Conservation (phyloP, 2,888 invertebrate species). For the Tubulanus polymorphus region DNA sequence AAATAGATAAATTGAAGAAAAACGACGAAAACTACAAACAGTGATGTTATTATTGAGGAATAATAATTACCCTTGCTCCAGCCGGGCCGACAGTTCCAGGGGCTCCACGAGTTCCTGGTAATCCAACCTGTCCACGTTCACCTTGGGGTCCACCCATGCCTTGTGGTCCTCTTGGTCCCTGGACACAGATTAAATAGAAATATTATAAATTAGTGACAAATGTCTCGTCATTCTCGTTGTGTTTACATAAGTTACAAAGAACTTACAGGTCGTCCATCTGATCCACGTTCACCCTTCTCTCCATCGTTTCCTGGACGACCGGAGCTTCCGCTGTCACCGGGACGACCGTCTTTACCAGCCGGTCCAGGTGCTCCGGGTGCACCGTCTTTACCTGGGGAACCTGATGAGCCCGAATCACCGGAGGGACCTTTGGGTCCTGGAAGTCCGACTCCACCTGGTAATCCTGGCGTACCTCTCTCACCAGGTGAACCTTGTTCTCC, state of each 20-base stretch:
- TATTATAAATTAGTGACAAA: too few species aligned
- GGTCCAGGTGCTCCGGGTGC: constrained; percentile 62
- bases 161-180: constrained; percentile 17
- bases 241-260: too few species aligned
- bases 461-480: constrained; percentile 15
- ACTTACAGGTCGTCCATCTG: constrained; percentile 41
- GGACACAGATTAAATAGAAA: too few species aligned
- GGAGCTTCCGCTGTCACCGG: constrained; percentile 48
- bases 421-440: too few species aligned
- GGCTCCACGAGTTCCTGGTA: constrained; percentile 5
- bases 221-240: too few species aligned
- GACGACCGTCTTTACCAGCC: constrained; percentile 62
- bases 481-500: constrained; percentile 64
- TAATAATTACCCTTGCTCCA: not conserved
- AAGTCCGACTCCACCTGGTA: constrained; percentile 20
- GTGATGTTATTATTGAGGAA: too few species aligned
- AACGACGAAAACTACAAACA: too few species aligned
- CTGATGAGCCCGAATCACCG: constrained; percentile 42
- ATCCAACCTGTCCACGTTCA: constrained; percentile 22
- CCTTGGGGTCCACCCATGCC: constrained; percentile 6
- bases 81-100: constrained; percentile 13
- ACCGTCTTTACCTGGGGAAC: constrained; percentile 55
- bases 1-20: too few species aligned
- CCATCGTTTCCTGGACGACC: constrained; percentile 14
- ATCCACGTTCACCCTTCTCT: constrained; percentile 28